Evolutionary conservation across 2,797 vertebrate species (phyloP), one percentile per base, ranked within the genome.

Genomic region (Anolis apletophallus): DNA sequence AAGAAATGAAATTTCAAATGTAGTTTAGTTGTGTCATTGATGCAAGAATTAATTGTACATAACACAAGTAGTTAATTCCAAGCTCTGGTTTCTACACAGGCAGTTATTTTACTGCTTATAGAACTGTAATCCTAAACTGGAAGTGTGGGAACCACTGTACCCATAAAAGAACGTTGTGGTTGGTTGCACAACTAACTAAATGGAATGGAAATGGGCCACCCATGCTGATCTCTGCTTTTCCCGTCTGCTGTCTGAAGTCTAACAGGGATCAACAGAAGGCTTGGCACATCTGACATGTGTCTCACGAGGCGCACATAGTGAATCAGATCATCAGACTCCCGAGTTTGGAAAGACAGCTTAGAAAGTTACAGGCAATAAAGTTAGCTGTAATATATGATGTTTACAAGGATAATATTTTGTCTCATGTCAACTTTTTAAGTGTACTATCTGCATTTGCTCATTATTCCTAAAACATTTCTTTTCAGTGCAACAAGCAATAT

Each of bases 111-210:
- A 19, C 26, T 57, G 16, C 34, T 57, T 57, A 64, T 17, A 36
- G 52, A 74, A 5, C 26, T 34, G 11, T 57, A 78, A 54, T 71
- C 57, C 52, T 85, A 50, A 85, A 85, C 34, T 78, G 64, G 75
- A 61, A 85, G 54, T 69, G 64, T 69, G 52, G 74, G 64, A 77
- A 71, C 32, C n/a, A 85, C 26, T 61, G 34, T 21, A 83, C 54
- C 52, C 23, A 79, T 52, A 78, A 69, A 69, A 81, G 80, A 54
- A 69, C 32, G 34, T 29, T 29, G 1, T 19, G 10, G 12, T 40
- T 19, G 64, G 34, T 85, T 85, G 83, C 75, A 78, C 52, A 85
- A 40, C 64, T 19, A 19, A 29, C n/a, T 54, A 69, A 21, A 16
- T 32, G 55, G 59, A 40, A 57, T 29, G 55, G 75, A 55, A 57